Conservation (phyloP, 2,888 invertebrate genomes). For the Netelia melanura region DNA sequence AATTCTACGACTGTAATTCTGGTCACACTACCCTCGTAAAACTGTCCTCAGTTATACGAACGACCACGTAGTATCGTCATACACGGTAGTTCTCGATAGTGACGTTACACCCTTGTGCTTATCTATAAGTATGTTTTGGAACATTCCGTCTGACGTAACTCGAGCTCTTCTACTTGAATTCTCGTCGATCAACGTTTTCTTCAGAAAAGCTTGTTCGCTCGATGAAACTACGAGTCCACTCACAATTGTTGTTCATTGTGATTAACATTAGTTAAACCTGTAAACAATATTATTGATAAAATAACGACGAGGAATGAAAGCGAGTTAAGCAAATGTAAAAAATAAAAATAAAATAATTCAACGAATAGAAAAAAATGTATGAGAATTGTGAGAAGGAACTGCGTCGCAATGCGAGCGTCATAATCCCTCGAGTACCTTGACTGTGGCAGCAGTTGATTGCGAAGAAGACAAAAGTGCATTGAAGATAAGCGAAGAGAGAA, state of each 20-base stretch:
- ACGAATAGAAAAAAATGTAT: too few species aligned
- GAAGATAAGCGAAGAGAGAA: neutral
- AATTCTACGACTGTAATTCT: constrained; percentile 6
- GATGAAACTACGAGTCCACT: neutral
- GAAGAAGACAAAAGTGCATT: neutral
- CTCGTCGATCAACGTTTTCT: constrained; percentile 23
- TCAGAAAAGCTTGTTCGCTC: too few species aligned
- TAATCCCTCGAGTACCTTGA: neutral
- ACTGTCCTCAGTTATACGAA: constrained; percentile 32
- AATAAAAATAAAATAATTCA: too few species aligned
- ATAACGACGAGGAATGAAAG: too few species aligned
- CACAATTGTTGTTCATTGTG: too few species aligned
- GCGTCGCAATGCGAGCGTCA: neutral
- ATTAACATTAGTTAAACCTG: too few species aligned
- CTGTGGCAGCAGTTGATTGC: neutral
- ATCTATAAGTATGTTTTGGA: neutral
- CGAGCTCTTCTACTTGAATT: constrained; percentile 38
- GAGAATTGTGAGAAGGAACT: neutral
- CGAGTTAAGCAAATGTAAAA: too few species aligned
- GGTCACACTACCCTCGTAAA: constrained; percentile 42
- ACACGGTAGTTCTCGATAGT: neutral
- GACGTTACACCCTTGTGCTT: neutral
- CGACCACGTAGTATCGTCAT: constrained; percentile 18
- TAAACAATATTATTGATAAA: too few species aligned
- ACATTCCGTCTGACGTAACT: constrained; percentile 44